These are phyloP conservation scores for Aproaerema taeniolella DNA, from an alignment of 2,888 invertebrate genomes.

Conservation along the genomic window DNA sequence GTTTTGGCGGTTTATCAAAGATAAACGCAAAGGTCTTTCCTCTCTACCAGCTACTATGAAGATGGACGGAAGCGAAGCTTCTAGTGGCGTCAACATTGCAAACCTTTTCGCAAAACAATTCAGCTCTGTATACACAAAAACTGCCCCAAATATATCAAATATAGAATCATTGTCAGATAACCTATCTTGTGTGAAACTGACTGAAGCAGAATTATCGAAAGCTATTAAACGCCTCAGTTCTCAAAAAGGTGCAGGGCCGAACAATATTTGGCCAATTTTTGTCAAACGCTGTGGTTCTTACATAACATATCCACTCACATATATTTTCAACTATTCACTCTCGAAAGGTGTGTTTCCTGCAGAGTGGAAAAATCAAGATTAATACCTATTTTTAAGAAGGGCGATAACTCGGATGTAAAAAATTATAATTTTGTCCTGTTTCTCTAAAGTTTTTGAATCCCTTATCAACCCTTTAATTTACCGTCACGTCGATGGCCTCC, in stretches of 20 bases:
- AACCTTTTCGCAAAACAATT: too few species aligned
- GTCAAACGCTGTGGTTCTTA: neutral
- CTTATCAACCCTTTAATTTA: neutral
- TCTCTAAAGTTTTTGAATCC: conserved; percentile 1
- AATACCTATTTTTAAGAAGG: neutral
- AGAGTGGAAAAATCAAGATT: neutral
- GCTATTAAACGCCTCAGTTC: neutral
- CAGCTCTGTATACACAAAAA: too few species aligned
- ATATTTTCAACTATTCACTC: neutral
- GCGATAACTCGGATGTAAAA: neutral
- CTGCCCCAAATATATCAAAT: too few species aligned
- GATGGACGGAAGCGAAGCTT: too few species aligned
- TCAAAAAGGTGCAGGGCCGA: conserved; percentile 2
- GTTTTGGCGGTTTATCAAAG: too few species aligned
- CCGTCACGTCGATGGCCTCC: neutral
- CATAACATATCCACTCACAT: neutral
- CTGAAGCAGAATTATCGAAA: neutral
- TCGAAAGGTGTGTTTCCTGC: neutral
- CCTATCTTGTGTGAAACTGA: too few species aligned
- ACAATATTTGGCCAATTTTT: neutral
- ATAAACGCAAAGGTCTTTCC: too few species aligned
- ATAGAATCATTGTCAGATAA: too few species aligned
- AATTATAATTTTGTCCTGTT: conserved; percentile 2
- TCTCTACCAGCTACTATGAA: too few species aligned
- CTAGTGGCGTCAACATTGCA: too few species aligned